phyloP scores from a whole-genome alignment of 1,140 invertebrate genomes.

The Forficula auricularia region DNA sequence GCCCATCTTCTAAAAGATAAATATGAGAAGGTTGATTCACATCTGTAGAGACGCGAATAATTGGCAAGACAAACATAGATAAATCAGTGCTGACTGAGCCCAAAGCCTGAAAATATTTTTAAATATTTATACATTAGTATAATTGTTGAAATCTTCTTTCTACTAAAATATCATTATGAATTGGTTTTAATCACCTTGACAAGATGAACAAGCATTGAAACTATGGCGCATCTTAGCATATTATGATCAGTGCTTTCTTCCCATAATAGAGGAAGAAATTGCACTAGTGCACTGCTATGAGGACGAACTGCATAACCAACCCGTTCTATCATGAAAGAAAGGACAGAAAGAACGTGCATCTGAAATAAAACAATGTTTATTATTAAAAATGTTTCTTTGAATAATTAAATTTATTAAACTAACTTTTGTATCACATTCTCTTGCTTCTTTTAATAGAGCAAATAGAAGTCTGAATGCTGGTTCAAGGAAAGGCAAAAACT shows the following conservation, averaged over 20 bases:
- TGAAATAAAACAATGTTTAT: slow-evolving; percentile 20
- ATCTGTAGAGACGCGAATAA: slow-evolving; percentile 66
- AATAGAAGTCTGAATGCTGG: slow-evolving; percentile 61
- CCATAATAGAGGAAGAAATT: slow-evolving; percentile 76
- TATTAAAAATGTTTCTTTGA: slow-evolving; percentile 12
- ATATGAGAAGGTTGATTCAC: slow-evolving; percentile 60
- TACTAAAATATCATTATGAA: slow-evolving; percentile 1
- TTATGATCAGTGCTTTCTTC: slow-evolving; percentile 70
- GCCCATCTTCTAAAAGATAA: slow-evolving; percentile 80
- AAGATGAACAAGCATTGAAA: slow-evolving; percentile 66
- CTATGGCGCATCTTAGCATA: slow-evolving; percentile 80
- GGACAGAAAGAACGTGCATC: slow-evolving; percentile 76
- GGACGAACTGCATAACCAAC: slow-evolving; percentile 59
- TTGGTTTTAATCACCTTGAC: slow-evolving; percentile 37
- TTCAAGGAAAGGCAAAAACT: slow-evolving; percentile 68
- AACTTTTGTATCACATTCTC: slow-evolving; percentile 86
- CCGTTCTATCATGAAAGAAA: slow-evolving; percentile 77
- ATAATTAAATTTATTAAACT: slow-evolving; percentile 7
- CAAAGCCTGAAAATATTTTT: slow-evolving; percentile 34
- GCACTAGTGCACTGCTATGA: slow-evolving; percentile 47
- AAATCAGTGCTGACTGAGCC: slow-evolving; percentile 37
- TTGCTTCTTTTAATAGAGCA: slow-evolving; percentile 65
- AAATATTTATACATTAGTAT: slow-evolving; percentile 3
- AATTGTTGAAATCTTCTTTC: not conserved
- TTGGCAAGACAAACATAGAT: slow-evolving; percentile 49